Conservation (phyloP, 23 tunicate species). For the Styela plicata region DNA sequence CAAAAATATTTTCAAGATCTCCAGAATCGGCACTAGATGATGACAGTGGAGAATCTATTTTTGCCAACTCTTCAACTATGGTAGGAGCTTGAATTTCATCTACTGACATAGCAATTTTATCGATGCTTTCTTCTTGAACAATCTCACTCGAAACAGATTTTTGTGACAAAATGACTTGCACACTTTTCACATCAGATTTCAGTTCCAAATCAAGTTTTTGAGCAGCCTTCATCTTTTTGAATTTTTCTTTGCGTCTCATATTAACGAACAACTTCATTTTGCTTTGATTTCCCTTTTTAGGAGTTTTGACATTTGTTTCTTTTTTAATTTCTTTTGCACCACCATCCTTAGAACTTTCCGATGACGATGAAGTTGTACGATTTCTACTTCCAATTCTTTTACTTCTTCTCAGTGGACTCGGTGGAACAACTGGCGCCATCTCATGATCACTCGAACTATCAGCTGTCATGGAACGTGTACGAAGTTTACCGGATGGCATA, state of each 20-base stretch:
- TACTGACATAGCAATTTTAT: background rate
- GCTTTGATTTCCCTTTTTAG: background rate
- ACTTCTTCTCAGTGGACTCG: background rate
- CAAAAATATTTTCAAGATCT: background rate
- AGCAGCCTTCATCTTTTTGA: background rate
- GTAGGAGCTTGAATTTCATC: background rate
- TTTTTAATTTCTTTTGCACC: background rate
- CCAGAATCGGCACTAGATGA: background rate
- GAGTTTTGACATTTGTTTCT: background rate
- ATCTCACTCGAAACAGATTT: background rate
- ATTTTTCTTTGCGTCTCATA: background rate
- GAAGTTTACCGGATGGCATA: background rate
- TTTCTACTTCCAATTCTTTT: background rate
- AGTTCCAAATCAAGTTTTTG: background rate
- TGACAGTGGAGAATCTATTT: background rate
- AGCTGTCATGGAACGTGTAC: background rate
- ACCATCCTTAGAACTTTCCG: background rate
- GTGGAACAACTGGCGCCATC: background rate
- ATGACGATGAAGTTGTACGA: slow-evolving; percentile 1
- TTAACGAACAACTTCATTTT: background rate
- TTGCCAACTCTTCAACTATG: background rate
- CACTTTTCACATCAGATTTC: background rate
- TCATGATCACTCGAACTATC: background rate
- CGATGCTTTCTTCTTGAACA: background rate
- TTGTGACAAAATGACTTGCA: background rate